These are phyloP conservation scores for Tupaia tana DNA, from an alignment of 2,113 vertebrate species.

Conservation along the genomic window DNA sequence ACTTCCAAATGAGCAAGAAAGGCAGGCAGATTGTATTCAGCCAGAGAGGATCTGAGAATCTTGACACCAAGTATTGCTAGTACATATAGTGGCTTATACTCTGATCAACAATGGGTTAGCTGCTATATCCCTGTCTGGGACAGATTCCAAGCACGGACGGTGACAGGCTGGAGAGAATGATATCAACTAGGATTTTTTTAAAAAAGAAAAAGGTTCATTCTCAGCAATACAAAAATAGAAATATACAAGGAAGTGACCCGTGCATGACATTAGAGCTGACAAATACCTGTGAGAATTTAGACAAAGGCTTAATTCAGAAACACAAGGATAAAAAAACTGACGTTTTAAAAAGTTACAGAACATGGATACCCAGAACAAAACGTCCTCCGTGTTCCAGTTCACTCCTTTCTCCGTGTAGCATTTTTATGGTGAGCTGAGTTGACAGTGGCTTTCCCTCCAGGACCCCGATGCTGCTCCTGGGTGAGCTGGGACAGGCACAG, in stretches of 20 bases:
- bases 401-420: background rate
- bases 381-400: background rate
- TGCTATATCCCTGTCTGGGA: background rate
- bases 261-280: too few species aligned
- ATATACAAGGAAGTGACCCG: background rate
- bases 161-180: background rate
- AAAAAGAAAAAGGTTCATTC: conserved; percentile 1
- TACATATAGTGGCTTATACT: background rate
- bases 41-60: background rate
- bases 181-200: background rate
- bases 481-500: accelerated
- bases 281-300: background rate
- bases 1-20: background rate
- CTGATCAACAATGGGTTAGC: background rate
- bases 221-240: conserved; percentile 31
- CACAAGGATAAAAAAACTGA: background rate
- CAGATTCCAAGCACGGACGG: conserved; percentile 3
- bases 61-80: background rate
- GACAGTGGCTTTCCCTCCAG: background rate
- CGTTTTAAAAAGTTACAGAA: background rate
- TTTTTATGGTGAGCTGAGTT: background rate
- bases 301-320: background rate
- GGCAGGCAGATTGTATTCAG: background rate
- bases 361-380: background rate
- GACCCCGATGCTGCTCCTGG: background rate